Evolutionary conservation across 2,888 invertebrate species (phyloP).

Genomic region (Rugalucina vietnamica): DNA sequence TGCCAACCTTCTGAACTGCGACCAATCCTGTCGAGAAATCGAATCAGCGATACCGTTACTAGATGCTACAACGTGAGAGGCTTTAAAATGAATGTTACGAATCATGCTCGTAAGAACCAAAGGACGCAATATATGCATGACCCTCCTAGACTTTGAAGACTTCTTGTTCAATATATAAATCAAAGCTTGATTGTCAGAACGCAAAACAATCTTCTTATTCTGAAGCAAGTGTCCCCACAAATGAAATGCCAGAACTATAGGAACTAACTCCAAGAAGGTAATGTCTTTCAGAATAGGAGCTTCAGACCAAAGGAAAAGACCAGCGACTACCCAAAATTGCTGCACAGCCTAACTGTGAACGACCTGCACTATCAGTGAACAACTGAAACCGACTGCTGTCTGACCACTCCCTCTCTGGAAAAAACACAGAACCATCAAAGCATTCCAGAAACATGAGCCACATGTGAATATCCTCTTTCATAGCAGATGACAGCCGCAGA

Average conservation of each 20-base stretch:
- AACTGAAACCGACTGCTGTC: constrained; percentile 3
- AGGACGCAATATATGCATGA: constrained; percentile 25
- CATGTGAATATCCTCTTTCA: not conserved
- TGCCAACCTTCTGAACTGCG: not conserved
- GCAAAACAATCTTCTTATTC: constrained; percentile 2
- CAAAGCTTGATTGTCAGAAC: constrained; percentile 30
- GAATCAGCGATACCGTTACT: not conserved
- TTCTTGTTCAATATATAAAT: constrained; percentile 27
- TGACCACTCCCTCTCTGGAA: constrained; percentile 12
- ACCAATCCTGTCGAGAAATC: not conserved
- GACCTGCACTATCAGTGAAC: constrained; percentile 41
- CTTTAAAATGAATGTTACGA: not conserved
- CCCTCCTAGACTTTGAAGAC: constrained; percentile 11
- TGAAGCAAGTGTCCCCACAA: constrained; percentile 1
- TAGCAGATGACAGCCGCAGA: not conserved
- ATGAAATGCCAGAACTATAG: not conserved
- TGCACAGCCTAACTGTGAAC: constrained; percentile 1
- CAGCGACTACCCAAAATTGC: not conserved
- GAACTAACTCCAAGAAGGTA: constrained; percentile 19
- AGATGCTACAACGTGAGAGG: not conserved
- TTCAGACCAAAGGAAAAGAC: not conserved
- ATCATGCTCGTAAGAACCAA: not conserved
- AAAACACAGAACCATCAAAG: constrained; percentile 2
- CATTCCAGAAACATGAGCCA: constrained; percentile 13
- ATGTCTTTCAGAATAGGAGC: constrained; percentile 13